A percentile compares a stretch with the other conserved stretches of the same genome.
phyloP scores from a whole-genome alignment of 2,113 vertebrate species.

The Oreochromis tanganicae region DNA sequence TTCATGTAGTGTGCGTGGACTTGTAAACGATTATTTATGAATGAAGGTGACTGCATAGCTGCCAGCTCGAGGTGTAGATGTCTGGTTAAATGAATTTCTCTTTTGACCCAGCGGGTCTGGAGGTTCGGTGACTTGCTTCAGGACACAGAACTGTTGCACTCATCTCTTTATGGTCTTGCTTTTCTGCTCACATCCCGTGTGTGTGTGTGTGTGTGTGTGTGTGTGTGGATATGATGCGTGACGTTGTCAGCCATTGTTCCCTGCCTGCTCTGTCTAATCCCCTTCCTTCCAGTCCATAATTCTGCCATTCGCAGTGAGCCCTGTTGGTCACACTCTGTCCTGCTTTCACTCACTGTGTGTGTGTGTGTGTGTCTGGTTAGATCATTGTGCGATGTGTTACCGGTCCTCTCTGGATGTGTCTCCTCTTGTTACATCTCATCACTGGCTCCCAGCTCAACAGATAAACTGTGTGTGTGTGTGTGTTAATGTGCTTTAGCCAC shows the following conservation, averaged over 20 bases:
- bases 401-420: conserved; percentile 29
- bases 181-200: not conserved
- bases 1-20: not conserved
- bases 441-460: conserved; percentile 13
- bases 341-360: not conserved
- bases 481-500: not conserved
- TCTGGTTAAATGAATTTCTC: not conserved
- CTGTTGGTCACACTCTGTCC: conserved; percentile 9
- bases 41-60: not conserved
- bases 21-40: not conserved
- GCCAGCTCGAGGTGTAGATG: not conserved
- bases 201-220: not conserved
- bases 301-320: conserved; percentile 42
- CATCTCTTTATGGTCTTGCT: not conserved
- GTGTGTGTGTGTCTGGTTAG: not conserved
- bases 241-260: conserved; percentile 32
- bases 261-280: conserved; percentile 49
- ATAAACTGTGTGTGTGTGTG: not conserved
- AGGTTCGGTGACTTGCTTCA: not conserved
- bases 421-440: conserved; percentile 40
- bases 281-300: conserved; percentile 49
- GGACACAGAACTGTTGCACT: not conserved
- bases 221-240: not conserved
- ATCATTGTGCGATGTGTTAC: conserved; percentile 11
- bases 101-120: not conserved